Evolutionary conservation across 2,888 invertebrate species (phyloP).

Genomic region (Aplocera efformata): DNA sequence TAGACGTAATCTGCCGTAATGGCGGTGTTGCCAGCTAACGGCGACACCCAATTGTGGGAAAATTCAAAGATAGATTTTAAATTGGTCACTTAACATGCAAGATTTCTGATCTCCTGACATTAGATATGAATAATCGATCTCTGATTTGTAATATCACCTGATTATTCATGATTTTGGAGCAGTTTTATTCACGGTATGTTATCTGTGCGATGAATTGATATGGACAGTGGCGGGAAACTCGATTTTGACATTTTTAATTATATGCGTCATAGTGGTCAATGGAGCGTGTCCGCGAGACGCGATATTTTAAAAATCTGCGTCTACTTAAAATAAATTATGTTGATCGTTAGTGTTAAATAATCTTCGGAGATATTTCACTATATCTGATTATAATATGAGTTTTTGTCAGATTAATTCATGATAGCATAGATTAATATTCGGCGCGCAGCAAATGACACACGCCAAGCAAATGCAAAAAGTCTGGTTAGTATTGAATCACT

Average conservation of each 20-base stretch:
- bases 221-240: slow-evolving; percentile 1
- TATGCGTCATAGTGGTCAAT: not conserved
- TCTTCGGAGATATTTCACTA: too few species aligned
- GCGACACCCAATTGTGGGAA: slow-evolving; percentile 44
- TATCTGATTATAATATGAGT: too few species aligned
- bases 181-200: not conserved
- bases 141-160: not conserved
- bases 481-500: too few species aligned
- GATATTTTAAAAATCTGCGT: not conserved
- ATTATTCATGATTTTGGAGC: not conserved
- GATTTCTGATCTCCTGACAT: slow-evolving; percentile 8
- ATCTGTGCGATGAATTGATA: not conserved
- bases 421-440: too few species aligned
- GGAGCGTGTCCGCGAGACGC: not conserved
- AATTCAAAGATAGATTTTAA: slow-evolving; percentile 34
- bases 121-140: slow-evolving; percentile 5
- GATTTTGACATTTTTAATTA: slow-evolving; percentile 2
- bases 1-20: slow-evolving; percentile 73
- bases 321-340: slow-evolving; percentile 2
- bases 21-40: slow-evolving; percentile 60
- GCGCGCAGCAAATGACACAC: too few species aligned
- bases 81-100: slow-evolving; percentile 25
- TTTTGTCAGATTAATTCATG: too few species aligned
- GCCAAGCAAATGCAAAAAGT: too few species aligned
- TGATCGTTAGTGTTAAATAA: not conserved